Evolutionary conservation across 2,113 vertebrate species (phyloP).

Genomic region (Theropithecus gelada): DNA sequence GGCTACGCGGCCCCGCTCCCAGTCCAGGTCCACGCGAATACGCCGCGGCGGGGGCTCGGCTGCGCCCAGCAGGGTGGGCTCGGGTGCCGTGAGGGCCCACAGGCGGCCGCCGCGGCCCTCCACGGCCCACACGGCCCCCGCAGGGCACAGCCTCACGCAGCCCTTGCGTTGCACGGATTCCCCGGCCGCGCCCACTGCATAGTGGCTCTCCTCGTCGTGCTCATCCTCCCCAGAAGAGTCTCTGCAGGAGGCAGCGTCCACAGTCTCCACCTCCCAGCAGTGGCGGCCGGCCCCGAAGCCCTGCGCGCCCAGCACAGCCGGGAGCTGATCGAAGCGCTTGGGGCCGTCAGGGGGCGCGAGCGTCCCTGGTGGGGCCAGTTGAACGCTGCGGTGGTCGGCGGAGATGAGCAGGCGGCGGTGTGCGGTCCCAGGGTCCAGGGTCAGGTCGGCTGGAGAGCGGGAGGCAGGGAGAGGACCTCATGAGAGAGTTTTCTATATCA

Average conservation of each 20-base stretch:
- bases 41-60: slow-evolving; percentile 77
- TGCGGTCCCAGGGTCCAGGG: slow-evolving; percentile 89
- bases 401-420: slow-evolving; percentile 87
- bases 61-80: slow-evolving; percentile 72
- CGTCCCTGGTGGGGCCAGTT: slow-evolving; percentile 83
- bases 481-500: neutral
- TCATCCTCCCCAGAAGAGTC: neutral
- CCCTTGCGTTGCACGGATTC: slow-evolving; percentile 89
- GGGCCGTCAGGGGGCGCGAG: slow-evolving; percentile 86
- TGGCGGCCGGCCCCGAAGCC: slow-evolving; percentile 86
- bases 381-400: slow-evolving; percentile 87
- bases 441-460: slow-evolving; percentile 78
- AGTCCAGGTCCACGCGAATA: slow-evolving; percentile 91
- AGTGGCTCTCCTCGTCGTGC: slow-evolving; percentile 74
- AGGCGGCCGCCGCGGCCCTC: slow-evolving; percentile 78
- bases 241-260: slow-evolving; percentile 63
- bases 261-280: slow-evolving; percentile 93
- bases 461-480: neutral
- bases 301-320: slow-evolving; percentile 87
- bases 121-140: slow-evolving; percentile 81
- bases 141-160: slow-evolving; percentile 76
- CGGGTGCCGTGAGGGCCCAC: slow-evolving; percentile 77
- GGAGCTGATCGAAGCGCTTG: slow-evolving; percentile 88
- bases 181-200: slow-evolving; percentile 87
- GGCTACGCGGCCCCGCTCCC: slow-evolving; percentile 86